Conservation (phyloP, 2,888 invertebrate genomes). For the Gisinianus flammeolus region DNA sequence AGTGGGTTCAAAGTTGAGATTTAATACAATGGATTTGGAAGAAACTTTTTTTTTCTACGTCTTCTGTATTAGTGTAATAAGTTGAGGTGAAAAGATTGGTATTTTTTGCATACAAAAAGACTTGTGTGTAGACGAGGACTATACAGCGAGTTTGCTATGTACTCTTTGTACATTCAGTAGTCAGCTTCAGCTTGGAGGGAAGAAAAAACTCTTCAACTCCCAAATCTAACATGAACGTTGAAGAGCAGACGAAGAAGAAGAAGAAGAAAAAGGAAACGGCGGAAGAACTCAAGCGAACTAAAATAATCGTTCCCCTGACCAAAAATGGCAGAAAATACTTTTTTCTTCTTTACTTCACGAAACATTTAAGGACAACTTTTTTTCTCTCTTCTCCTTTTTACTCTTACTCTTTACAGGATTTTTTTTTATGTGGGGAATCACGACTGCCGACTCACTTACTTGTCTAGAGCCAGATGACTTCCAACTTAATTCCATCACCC, state of each 20-base stretch:
- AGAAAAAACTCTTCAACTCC: too few relatives aligned
- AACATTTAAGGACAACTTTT: neutral
- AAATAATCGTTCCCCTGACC: conserved; percentile 15
- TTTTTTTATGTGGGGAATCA: too few relatives aligned
- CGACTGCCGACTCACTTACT: too few relatives aligned
- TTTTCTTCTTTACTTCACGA: neutral
- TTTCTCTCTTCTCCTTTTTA: neutral
- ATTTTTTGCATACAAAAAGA: neutral
- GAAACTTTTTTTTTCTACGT: neutral
- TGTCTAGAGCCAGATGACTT: too few relatives aligned
- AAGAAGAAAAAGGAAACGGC: neutral
- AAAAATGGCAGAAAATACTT: neutral
- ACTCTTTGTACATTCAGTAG: too few relatives aligned
- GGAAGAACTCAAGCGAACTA: neutral
- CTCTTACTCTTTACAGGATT: too few relatives aligned
- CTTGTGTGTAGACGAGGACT: too few relatives aligned
- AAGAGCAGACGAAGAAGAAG: neutral
- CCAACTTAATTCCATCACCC: too few relatives aligned
- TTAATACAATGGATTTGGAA: neutral
- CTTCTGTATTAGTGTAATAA: neutral
- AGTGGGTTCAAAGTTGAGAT: neutral
- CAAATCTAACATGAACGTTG: too few relatives aligned
- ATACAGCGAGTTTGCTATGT: too few relatives aligned
- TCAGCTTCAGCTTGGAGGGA: too few relatives aligned
- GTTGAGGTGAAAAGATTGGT: neutral